Conservation (phyloP, 1,140 invertebrate genomes). For the Lucilia sericata region DNA sequence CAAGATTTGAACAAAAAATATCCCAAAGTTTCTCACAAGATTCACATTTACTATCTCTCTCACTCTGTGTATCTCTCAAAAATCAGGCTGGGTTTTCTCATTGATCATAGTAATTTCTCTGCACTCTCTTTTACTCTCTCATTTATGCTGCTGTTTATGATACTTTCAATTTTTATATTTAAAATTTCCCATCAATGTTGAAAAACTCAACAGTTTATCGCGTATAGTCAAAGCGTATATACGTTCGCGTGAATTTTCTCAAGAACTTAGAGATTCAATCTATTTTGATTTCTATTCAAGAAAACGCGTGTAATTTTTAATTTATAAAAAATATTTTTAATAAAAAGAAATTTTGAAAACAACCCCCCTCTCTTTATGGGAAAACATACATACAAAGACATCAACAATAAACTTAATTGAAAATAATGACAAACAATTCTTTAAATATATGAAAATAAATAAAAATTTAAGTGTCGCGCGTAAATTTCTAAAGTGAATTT, state of each 20-base stretch:
- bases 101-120: neutral
- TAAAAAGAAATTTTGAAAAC: neutral
- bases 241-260: neutral
- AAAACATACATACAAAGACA: neutral
- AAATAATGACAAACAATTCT: conserved; percentile 1
- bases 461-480: neutral
- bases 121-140: neutral
- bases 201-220: conserved; percentile 17
- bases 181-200: neutral
- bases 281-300: neutral
- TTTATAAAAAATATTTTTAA: neutral
- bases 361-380: neutral
- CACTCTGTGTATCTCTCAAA: neutral
- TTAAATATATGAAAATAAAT: neutral
- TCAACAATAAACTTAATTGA: neutral
- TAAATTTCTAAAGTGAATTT: neutral
- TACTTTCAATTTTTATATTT: neutral
- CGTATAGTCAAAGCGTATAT: neutral
- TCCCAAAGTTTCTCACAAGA: neutral
- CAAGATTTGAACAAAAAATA: neutral
- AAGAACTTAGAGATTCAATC: neutral
- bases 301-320: neutral
- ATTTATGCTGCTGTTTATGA: neutral
- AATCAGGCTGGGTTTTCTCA: neutral
- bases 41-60: neutral